Percentiles rank a stretch among this genome's conserved stretches.
Evolutionary conservation across 2,797 vertebrate species (phyloP).

Genomic region (Acipenser transmontanus): DNA sequence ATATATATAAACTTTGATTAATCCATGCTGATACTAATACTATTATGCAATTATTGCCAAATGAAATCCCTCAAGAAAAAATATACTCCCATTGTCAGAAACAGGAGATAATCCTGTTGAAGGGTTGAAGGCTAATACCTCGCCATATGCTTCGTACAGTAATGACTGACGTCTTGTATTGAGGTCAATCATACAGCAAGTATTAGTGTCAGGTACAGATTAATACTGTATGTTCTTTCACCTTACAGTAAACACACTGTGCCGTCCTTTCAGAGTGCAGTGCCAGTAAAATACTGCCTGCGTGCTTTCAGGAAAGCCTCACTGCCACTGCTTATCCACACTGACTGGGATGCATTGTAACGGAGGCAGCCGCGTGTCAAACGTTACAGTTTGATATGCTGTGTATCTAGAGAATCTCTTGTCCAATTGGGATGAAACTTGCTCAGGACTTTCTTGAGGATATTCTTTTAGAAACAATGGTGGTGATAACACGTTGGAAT

Average conservation of each 20-base stretch:
- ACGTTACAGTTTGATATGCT: no score
- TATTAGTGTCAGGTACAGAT: conserved; percentile 79
- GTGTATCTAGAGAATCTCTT: no score
- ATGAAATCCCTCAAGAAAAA: conserved; percentile 70
- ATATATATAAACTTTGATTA: conserved; percentile 14
- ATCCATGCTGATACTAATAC: conserved; percentile 64
- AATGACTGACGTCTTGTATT: conserved; percentile 56
- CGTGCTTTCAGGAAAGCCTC: no score
- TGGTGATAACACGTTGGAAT: no score
- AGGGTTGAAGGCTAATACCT: conserved; percentile 65
- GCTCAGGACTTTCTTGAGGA: no score
- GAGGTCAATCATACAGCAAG: conserved; percentile 72
- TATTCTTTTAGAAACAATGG: no score
- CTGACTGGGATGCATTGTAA: no score
- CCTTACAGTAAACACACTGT: conserved; percentile 40
- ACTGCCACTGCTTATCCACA: no score
- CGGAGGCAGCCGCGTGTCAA: no score
- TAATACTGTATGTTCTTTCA: conserved; percentile 59
- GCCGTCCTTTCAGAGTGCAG: conserved; percentile 15
- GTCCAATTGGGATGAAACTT: no score
- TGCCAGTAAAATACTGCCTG: no score
- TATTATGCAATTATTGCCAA: conserved; percentile 69
- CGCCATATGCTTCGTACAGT: conserved; percentile 62
- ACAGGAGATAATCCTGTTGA: conserved; percentile 63
- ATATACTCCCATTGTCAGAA: conserved; percentile 49